Base-by-base conservation (phyloP, 1,140 invertebrate species). In the Mylabris phalerata region DNA sequence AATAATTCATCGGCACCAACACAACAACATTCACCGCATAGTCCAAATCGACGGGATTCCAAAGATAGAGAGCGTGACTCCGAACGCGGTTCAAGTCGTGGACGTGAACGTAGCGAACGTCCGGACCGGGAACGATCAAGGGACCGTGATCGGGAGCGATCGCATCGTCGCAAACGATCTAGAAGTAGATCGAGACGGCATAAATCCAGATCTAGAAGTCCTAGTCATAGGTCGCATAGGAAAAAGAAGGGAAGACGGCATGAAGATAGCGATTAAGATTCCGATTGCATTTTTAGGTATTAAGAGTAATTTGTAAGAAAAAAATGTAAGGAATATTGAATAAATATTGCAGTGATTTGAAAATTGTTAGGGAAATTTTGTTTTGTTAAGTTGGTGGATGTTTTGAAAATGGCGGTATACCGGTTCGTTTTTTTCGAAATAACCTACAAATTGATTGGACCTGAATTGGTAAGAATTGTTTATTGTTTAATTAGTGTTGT, bases 121-220 rank as follows among this genome's bases (percentile, higher is more conserved):
- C 7, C 32, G 3, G 32, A 32, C 4, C 32, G 32, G 4, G 32
- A 32, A 1, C 32, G 32, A 75, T 60, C 71, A 49, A 70, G 75
- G 50, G 76, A 80, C n/a, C 57, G 73, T 46, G 68, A 71, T 5
- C 67, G 74, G 26, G 77, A 77, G 26, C 59, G 73, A 56, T 80
- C 81, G 50, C 78, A 82, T 55, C 73, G 82, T 19, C 77, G 77
- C 4, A 75, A 75, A 41, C 73, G 79, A 7, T 80, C 79, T 9
- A 63, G 78, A 39, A 79, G 82, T 70, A 76, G 82, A 57, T 83
- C 81, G 10, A 78, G 82, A 60, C 77, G 82, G 11, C 77, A 80
- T 78, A 71, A 83, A 77, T 54, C 79, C 74, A 45, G 83, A 78
- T 75, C 82, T 74, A 67, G 83, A 52, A 84, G 83, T 67, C 80